These are phyloP conservation scores for Laticauda laticaudata DNA, from an alignment of 2,113 vertebrate species.

Conservation along the genomic window DNA sequence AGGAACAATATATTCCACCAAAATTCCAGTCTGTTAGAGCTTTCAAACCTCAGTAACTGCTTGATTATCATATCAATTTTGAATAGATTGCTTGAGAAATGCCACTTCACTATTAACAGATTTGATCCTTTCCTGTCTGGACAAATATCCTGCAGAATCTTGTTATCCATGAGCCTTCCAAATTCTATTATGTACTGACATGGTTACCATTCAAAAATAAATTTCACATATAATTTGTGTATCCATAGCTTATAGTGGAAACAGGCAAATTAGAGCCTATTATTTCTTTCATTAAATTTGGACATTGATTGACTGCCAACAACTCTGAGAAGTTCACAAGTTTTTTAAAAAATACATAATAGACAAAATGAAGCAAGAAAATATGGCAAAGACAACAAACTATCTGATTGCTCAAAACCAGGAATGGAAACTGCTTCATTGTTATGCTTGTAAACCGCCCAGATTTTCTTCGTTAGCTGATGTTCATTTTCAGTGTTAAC, in stretches of 20 bases:
- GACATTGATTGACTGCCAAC: not conserved
- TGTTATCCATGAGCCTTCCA: not conserved
- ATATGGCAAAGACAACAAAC: not conserved
- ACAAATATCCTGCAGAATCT: not conserved
- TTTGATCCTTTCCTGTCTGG: not conserved
- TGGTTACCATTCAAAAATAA: not conserved
- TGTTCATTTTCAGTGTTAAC: not conserved
- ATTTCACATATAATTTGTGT: not conserved
- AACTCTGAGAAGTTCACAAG: not conserved
- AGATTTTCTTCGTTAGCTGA: not conserved
- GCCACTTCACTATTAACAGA: not conserved
- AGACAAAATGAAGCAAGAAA: not conserved
- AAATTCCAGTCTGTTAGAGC: not conserved
- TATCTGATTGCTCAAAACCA: not conserved
- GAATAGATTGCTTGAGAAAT: not conserved
- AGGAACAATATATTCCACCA: not conserved
- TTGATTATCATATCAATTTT: not conserved
- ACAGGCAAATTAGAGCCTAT: not conserved
- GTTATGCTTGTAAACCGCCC: not conserved
- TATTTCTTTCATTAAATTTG: not conserved
- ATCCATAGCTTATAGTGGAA: not conserved
- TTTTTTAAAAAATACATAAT: not conserved
- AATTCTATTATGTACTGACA: not conserved
- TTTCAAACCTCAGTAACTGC: not conserved
- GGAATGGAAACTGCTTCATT: not conserved